These are phyloP conservation scores for Eumeta japonica DNA, from an alignment of 1,140 invertebrate species.

Conservation along the genomic window DNA sequence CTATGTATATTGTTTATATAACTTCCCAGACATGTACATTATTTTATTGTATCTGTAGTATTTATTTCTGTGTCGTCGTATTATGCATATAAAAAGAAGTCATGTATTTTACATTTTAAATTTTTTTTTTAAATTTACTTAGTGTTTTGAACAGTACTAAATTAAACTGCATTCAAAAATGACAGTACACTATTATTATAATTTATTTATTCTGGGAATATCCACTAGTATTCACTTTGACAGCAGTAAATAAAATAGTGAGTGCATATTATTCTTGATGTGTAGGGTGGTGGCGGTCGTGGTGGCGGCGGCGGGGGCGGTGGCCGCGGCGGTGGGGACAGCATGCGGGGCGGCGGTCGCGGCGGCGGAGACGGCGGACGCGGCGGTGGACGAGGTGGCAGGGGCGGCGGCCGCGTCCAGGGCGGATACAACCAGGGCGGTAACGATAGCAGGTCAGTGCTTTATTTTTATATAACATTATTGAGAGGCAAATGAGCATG, in stretches of 20 bases:
- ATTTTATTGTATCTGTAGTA: no score
- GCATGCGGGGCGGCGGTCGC: conserved; percentile 8
- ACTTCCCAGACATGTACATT: no score
- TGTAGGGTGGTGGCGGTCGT: conserved; percentile 12
- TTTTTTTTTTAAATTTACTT: no score
- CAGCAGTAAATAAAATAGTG: background rate
- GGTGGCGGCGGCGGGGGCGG: conserved; percentile 9
- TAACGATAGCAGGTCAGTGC: conserved; percentile 22
- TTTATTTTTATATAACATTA: no score
- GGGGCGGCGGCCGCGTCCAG: conserved; percentile 32
- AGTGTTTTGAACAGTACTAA: no score
- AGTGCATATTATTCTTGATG: conserved; percentile 4
- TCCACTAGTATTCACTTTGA: background rate
- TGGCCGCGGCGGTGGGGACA: conserved; percentile 6
- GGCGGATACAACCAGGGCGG: conserved; percentile 35
- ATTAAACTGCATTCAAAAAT: no score
- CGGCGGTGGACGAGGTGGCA: conserved; percentile 13
- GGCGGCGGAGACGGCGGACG: conserved; percentile 13
- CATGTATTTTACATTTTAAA: no score
- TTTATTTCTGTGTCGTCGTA: no score
- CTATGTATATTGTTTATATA: no score
- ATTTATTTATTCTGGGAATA: background rate
- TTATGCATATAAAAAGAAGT: no score
- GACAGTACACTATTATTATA: no score
- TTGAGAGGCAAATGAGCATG: background rate